These are phyloP conservation scores for Cydia pomonella DNA, from an alignment of 1,140 invertebrate genomes.

Conservation along the genomic window DNA sequence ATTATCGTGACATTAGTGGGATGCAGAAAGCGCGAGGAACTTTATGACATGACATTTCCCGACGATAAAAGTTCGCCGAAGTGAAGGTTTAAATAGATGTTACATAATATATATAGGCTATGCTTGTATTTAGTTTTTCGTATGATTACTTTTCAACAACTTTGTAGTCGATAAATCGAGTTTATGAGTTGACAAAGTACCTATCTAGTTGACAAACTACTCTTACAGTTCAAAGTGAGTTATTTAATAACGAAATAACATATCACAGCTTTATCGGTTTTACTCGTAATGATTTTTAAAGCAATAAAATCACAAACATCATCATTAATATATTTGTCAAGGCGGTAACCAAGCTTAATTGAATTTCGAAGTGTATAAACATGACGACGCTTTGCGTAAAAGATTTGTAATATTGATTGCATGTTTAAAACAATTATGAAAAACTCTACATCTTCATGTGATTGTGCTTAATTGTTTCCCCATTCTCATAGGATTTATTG, in stretches of 20 bases:
- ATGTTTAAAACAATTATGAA: conserved; percentile 20
- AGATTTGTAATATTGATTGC: not conserved
- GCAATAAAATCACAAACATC: not conserved
- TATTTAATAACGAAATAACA: not conserved
- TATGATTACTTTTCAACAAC: no score
- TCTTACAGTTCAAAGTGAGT: no score
- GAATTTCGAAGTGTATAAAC: not conserved
- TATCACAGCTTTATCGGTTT: not conserved
- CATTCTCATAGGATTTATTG: conserved; percentile 12
- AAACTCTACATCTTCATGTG: not conserved
- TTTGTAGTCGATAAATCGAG: no score
- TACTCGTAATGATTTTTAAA: not conserved
- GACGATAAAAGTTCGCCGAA: no score
- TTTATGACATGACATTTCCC: no score
- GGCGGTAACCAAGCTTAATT: not conserved
- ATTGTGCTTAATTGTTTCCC: conserved; percentile 19
- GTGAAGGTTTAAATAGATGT: no score
- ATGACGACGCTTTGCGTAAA: not conserved
- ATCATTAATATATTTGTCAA: not conserved
- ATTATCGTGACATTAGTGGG: no score
- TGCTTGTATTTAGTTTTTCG: no score
- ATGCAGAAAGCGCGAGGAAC: no score
- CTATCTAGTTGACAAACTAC: no score
- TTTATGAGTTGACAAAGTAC: no score
- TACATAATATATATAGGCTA: no score